Evolutionary conservation across 1,140 invertebrate genomes (phyloP).

Genomic region (Trinorchestia longiramus): DNA sequence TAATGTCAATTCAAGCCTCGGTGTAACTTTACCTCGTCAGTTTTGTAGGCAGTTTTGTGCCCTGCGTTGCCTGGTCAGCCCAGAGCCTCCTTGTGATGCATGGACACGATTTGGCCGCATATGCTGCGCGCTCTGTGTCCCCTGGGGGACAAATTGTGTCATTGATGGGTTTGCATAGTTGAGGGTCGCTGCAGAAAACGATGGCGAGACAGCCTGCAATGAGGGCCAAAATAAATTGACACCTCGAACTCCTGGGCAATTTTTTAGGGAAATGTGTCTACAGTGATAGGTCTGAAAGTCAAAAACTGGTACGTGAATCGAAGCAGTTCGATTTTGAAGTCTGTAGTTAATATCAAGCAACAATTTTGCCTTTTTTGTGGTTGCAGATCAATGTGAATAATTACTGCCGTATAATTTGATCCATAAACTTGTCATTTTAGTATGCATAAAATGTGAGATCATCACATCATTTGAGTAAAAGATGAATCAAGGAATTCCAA

Average conservation of each 20-base stretch:
- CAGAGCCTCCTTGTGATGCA: not conserved
- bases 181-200: not conserved
- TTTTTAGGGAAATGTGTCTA: not conserved
- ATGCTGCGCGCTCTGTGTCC: not conserved
- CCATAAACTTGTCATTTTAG: not conserved
- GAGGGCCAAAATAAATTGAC: not conserved
- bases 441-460: not conserved
- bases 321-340: not conserved
- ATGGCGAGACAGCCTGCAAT: not conserved
- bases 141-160: not conserved
- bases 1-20: not conserved
- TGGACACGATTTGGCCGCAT: not conserved
- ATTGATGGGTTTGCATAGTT: not conserved
- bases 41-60: not conserved
- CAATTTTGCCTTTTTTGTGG: not conserved
- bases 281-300: not conserved
- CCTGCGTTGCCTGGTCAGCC: not conserved
- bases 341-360: not conserved
- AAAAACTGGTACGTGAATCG: not conserved
- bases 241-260: not conserved
- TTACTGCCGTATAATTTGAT: not conserved
- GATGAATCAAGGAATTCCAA: too few species aligned
- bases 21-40: not conserved
- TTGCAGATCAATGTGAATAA: not conserved
- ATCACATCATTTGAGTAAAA: not conserved